A percentile compares a stretch with the other conserved stretches of the same genome.
These are phyloP conservation scores for Odontesthes bonariensis DNA, from an alignment of 2,113 vertebrate genomes.

Conservation along the genomic window DNA sequence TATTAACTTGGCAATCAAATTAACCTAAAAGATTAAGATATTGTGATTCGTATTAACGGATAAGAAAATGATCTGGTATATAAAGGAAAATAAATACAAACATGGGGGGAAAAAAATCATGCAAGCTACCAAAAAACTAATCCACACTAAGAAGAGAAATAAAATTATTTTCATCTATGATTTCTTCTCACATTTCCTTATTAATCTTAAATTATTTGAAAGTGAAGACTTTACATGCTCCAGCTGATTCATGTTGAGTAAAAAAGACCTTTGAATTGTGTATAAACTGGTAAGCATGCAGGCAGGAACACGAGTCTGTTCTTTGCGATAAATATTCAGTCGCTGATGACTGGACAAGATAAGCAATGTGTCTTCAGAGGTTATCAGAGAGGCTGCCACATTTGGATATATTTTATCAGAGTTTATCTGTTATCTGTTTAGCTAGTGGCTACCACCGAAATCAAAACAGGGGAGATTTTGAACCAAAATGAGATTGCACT, in stretches of 20 bases:
- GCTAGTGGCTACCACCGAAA: slow-evolving; percentile 80
- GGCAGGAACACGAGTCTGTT: slow-evolving; percentile 73
- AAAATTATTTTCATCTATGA: neutral
- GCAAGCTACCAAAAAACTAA: neutral
- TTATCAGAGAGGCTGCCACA: slow-evolving; percentile 83
- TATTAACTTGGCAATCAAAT: neutral
- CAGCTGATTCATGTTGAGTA: slow-evolving; percentile 28
- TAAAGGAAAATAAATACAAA: neutral
- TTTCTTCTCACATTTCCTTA: neutral
- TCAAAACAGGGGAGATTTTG: slow-evolving; percentile 74
- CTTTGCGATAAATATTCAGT: slow-evolving; percentile 86
- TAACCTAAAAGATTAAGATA: slow-evolving; percentile 21
- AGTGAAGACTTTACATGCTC: slow-evolving; percentile 23
- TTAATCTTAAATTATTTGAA: slow-evolving; percentile 4
- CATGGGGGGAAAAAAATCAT: neutral
- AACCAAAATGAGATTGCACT: slow-evolving; percentile 79
- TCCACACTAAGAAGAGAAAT: neutral
- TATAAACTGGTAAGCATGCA: slow-evolving; percentile 78
- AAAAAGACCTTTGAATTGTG: slow-evolving; percentile 56
- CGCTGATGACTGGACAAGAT: slow-evolving; percentile 83
- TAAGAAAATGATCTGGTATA: neutral
- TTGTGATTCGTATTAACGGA: neutral
- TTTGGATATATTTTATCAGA: slow-evolving; percentile 86
- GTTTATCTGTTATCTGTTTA: slow-evolving; percentile 85
- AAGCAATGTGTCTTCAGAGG: slow-evolving; percentile 82